A percentile compares a stretch with the other conserved stretches of the same genome.
These are phyloP conservation scores for Erannis defoliaria DNA, from an alignment of 2,888 invertebrate genomes.

Conservation along the genomic window DNA sequence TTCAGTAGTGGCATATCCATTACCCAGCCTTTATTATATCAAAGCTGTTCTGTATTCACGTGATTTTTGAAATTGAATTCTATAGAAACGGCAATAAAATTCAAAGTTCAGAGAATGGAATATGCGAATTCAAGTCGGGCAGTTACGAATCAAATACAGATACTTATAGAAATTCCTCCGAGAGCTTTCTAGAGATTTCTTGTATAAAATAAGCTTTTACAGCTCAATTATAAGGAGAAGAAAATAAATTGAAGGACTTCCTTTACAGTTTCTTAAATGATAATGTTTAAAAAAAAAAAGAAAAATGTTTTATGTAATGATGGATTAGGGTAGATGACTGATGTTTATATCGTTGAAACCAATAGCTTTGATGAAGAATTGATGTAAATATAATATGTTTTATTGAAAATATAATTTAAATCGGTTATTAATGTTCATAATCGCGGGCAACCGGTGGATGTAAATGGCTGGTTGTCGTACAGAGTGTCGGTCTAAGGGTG, in stretches of 20 bases:
- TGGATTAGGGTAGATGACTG: too few species aligned
- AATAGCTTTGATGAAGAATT: too few species aligned
- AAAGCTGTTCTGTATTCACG: too few species aligned
- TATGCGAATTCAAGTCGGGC: conserved; percentile 9
- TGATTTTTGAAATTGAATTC: conserved; percentile 1
- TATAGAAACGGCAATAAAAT: neutral
- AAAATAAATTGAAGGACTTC: neutral
- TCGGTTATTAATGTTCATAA: too few species aligned
- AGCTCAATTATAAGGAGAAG: conserved; percentile 23
- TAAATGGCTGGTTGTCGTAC: too few species aligned
- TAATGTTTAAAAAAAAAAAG: neutral
- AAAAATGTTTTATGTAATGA: too few species aligned
- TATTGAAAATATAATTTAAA: too few species aligned
- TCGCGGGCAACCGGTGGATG: too few species aligned
- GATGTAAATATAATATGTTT: too few species aligned
- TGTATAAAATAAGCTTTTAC: conserved; percentile 22
- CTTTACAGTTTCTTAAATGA: neutral
- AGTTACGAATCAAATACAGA: conserved; percentile 23
- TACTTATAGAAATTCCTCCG: conserved; percentile 25
- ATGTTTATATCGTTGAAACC: too few species aligned
- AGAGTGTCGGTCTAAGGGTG: too few species aligned
- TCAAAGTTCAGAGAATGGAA: conserved; percentile 1
- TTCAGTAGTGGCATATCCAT: conserved; percentile 6
- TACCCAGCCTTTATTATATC: conserved; percentile 8
- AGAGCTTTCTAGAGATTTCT: conserved; percentile 19